These are phyloP conservation scores for Tinamus guttatus DNA, from an alignment of 2,113 vertebrate genomes.

Conservation along the genomic window DNA sequence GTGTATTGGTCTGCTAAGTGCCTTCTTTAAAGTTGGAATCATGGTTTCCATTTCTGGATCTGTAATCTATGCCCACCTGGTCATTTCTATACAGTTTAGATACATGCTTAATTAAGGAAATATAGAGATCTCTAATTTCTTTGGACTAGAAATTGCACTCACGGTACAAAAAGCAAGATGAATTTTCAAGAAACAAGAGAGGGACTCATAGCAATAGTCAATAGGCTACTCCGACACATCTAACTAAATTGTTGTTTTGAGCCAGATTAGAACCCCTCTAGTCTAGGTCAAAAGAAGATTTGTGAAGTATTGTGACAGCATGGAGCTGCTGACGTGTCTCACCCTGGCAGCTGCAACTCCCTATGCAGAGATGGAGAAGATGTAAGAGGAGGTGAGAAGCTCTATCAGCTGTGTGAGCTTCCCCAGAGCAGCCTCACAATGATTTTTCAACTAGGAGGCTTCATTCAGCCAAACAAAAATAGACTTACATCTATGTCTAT, in stretches of 20 bases:
- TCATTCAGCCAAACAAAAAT: neutral
- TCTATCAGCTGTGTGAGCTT: neutral
- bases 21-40: neutral
- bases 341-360: neutral
- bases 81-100: neutral
- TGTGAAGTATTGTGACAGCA: neutral
- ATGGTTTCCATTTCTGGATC: neutral
- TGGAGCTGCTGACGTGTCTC: neutral
- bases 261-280: neutral
- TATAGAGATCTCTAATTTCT: neutral
- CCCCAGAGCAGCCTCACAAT: neutral
- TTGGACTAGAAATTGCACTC: neutral
- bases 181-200: neutral
- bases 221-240: too few species aligned
- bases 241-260: neutral
- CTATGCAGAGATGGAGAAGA: neutral
- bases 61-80: neutral
- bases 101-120: neutral
- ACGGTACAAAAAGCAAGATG: neutral
- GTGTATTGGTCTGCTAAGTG: neutral
- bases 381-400: rapidly evolving
- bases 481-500: neutral
- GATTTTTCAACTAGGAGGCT: neutral
- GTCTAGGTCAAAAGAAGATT: neutral
- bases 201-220: neutral